phyloP scores from a whole-genome alignment of 2,113 vertebrate species.

The Cettia cetti region DNA sequence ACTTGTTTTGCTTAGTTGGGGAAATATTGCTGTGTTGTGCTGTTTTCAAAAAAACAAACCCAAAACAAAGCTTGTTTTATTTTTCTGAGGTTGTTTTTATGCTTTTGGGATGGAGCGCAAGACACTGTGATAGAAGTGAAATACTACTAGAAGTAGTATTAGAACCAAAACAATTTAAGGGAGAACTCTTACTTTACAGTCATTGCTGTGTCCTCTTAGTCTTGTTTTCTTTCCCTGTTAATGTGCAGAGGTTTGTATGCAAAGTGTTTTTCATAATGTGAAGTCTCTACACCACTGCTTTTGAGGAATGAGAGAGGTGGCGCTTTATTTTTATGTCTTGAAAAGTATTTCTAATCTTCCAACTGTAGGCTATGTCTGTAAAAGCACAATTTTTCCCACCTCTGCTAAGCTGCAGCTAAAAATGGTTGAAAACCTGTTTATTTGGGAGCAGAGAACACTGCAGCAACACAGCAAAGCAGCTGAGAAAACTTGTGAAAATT shows the following conservation, averaged over 20 bases:
- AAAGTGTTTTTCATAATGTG: background rate
- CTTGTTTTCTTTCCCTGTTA: background rate
- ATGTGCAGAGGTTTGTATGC: background rate
- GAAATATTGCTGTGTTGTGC: background rate
- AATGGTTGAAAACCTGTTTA: background rate
- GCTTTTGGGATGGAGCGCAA: background rate
- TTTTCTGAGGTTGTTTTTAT: background rate
- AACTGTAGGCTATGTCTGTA: background rate
- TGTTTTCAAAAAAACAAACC: background rate
- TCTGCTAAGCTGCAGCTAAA: background rate
- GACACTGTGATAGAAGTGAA: background rate
- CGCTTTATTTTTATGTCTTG: background rate
- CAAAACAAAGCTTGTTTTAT: background rate
- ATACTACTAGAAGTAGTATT: background rate
- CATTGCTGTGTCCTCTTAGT: background rate
- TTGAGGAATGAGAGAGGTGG: background rate
- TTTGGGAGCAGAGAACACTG: background rate
- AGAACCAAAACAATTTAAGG: background rate
- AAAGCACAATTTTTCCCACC: background rate
- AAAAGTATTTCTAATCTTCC: background rate
- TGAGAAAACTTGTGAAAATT: background rate
- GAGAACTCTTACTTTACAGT: background rate
- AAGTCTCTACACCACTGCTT: background rate
- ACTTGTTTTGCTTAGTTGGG: background rate
- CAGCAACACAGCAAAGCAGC: background rate